These are phyloP conservation scores for Drosophila kepulauana DNA, from an alignment of 1,140 invertebrate species.

Conservation along the genomic window DNA sequence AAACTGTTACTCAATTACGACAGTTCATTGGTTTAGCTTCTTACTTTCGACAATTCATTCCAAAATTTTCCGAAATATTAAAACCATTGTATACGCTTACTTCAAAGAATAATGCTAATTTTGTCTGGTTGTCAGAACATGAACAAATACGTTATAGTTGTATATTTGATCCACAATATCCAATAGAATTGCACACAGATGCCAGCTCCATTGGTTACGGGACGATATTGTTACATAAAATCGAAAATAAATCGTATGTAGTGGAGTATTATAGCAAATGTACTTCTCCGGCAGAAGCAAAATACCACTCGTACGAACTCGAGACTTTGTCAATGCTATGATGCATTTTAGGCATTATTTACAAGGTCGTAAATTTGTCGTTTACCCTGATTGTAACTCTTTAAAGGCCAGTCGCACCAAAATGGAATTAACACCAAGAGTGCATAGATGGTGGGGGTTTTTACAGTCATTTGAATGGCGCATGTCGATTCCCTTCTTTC, in stretches of 20 bases:
- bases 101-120: conserved; percentile 6
- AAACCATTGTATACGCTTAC: conserved; percentile 12
- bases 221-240: conserved; percentile 18
- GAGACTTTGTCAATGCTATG: conserved; percentile 24
- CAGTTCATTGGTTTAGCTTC: conserved; percentile 33
- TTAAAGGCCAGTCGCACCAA: conserved; percentile 11
- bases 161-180: conserved; percentile 25
- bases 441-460: conserved; percentile 35
- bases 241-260: conserved; percentile 13
- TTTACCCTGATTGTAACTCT: too few species aligned
- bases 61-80: conserved; percentile 12
- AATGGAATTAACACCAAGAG: conserved; percentile 26
- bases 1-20: not conserved
- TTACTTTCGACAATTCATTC: conserved; percentile 30
- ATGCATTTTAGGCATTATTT: conserved; percentile 39
- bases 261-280: conserved; percentile 29
- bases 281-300: conserved; percentile 20
- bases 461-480: conserved; percentile 29
- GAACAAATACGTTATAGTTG: conserved; percentile 1
- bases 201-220: conserved; percentile 8
- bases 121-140: conserved; percentile 11
- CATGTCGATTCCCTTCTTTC: conserved; percentile 44
- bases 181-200: conserved; percentile 17
- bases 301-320: conserved; percentile 35
- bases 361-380: conserved; percentile 26